Conservation (phyloP, 2,113 vertebrate genomes). For the Pteruthius melanotis region DNA sequence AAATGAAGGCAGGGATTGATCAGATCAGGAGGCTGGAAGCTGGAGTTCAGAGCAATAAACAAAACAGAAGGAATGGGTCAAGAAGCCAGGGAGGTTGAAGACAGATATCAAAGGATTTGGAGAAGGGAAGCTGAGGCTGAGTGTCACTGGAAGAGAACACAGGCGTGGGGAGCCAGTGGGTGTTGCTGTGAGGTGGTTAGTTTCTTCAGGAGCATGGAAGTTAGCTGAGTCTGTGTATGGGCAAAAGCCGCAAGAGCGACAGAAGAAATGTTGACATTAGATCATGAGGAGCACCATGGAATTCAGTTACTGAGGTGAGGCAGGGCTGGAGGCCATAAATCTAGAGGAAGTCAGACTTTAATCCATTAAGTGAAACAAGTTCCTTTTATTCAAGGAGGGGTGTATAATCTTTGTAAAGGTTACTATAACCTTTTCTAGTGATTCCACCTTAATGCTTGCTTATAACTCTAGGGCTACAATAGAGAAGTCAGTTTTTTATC, state of each 20-base stretch:
- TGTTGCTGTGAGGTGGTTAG: neutral
- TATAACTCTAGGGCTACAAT: neutral
- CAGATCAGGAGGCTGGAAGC: neutral
- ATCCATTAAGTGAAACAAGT: neutral
- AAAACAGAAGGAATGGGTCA: neutral
- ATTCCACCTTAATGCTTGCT: neutral
- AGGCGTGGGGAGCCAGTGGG: neutral
- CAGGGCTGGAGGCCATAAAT: neutral
- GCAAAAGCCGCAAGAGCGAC: neutral
- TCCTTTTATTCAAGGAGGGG: neutral
- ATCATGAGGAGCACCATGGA: neutral
- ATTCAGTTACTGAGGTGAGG: neutral
- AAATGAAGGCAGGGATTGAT: neutral
- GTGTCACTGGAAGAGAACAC: neutral
- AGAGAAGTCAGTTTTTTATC: neutral
- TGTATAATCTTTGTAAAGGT: neutral
- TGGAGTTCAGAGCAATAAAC: neutral
- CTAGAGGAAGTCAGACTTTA: neutral
- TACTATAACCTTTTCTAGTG: neutral
- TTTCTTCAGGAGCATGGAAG: neutral
- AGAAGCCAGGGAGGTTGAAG: neutral
- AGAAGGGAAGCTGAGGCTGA: neutral
- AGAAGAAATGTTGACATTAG: neutral
- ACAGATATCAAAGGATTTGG: neutral
- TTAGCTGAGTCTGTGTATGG: neutral